These are phyloP conservation scores for Gobius niger DNA, from an alignment of 2,113 vertebrate genomes.

Conservation along the genomic window DNA sequence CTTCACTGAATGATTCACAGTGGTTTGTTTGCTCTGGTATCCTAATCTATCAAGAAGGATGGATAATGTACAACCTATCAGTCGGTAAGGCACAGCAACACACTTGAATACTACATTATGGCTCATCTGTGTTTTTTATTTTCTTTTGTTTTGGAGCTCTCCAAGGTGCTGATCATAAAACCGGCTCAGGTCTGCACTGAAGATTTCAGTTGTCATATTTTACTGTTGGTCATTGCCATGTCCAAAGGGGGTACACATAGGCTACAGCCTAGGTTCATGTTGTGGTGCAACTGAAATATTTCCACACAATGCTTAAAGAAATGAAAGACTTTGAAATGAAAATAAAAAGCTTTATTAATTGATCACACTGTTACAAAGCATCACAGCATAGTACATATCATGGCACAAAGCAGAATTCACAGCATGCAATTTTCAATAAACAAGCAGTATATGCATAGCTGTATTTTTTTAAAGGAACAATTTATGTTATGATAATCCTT, in stretches of 20 bases:
- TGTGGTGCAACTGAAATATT: background rate
- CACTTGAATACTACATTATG: background rate
- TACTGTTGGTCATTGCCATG: background rate
- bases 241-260: background rate
- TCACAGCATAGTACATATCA: background rate
- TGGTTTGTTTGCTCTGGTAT: constrained; percentile 4
- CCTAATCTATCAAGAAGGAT: background rate
- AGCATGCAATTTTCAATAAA: background rate
- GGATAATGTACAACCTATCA: background rate
- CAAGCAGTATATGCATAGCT: background rate
- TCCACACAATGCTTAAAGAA: background rate
- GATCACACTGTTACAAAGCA: constrained; percentile 5
- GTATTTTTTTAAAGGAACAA: too few species aligned
- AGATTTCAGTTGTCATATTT: background rate
- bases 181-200: background rate
- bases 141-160: background rate
- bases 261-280: background rate
- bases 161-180: constrained; percentile 1
- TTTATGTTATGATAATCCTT: too few species aligned
- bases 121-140: background rate
- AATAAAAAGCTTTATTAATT: background rate
- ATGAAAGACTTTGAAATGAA: background rate
- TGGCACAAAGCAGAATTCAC: background rate
- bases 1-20: constrained; percentile 21
- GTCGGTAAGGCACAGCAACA: background rate